Percentiles rank a stretch among this genome's conserved stretches.
These are phyloP conservation scores for Eriocheir sinensis DNA, from an alignment of 1,140 invertebrate genomes.

Conservation along the genomic window DNA sequence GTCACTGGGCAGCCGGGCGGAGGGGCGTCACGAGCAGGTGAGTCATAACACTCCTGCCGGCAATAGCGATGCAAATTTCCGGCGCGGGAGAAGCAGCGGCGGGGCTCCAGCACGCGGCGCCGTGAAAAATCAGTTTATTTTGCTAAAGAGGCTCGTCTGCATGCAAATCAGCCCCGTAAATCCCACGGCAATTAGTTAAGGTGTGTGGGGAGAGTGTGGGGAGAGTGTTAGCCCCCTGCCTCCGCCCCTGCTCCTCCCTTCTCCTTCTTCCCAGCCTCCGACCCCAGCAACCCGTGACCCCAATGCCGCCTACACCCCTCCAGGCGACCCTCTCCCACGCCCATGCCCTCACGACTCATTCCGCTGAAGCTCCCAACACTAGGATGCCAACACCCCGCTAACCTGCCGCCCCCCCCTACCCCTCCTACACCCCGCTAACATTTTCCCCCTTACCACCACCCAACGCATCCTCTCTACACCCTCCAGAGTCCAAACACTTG, in stretches of 20 bases:
- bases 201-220: slow-evolving; percentile 19
- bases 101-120: slow-evolving; percentile 6
- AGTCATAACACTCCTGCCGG: not conserved
- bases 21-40: not conserved
- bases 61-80: slow-evolving; percentile 3
- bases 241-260: not conserved
- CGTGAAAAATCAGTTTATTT: slow-evolving; percentile 26
- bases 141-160: slow-evolving; percentile 7
- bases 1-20: not conserved
- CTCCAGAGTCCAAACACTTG: no score
- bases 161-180: slow-evolving; percentile 23
- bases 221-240: not conserved
- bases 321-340: not conserved
- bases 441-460: no score
- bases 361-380: not conserved
- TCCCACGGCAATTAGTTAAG: slow-evolving; percentile 23
- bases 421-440: no score
- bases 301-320: not conserved
- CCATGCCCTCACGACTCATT: not conserved
- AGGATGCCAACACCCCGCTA: slow-evolving; percentile 7
- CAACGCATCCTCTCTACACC: no score
- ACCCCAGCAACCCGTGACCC: not conserved
- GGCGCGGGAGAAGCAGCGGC: not conserved
- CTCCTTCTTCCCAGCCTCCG: not conserved
- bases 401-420: no score